Conservation (phyloP, 2,888 invertebrate species). For the Drepanosiphum platanoidis region DNA sequence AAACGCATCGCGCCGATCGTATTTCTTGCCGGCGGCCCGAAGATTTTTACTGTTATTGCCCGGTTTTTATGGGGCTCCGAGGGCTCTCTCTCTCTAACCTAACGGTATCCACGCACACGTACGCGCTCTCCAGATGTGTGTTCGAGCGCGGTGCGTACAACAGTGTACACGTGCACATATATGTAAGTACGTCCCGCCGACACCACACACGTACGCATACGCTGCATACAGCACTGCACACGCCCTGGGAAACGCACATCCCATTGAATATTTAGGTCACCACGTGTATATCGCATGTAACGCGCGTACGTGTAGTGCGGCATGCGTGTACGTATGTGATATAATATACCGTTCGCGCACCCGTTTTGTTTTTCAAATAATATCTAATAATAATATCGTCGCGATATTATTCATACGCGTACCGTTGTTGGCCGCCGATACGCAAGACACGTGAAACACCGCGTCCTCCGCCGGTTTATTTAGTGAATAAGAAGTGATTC, state of each 20-base stretch:
- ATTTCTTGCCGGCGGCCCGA: slow-evolving; percentile 38
- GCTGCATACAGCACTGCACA: no score
- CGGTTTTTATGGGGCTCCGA: slow-evolving; percentile 47
- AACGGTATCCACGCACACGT: slow-evolving; percentile 12
- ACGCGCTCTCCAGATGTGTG: slow-evolving; percentile 32
- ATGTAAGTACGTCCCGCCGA: background rate
- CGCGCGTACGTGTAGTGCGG: background rate
- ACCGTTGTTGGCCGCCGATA: background rate
- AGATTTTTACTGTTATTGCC: slow-evolving; percentile 53
- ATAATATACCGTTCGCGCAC: slow-evolving; percentile 5
- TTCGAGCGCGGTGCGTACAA: background rate
- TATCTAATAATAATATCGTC: no score
- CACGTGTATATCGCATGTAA: no score
- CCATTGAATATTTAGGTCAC: slow-evolving; percentile 60
- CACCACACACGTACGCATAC: background rate
- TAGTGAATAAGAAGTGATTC: no score
- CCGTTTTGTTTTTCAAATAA: no score
- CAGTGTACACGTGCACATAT: background rate
- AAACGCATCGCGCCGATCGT: slow-evolving; percentile 29
- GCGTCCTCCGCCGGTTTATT: no score
- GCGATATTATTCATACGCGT: no score
- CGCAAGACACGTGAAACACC: background rate
- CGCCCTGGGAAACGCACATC: background rate
- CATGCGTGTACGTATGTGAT: background rate
- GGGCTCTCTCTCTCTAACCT: slow-evolving; percentile 44